Evolutionary conservation across 1,140 invertebrate genomes (phyloP).

Genomic region (Zaprionus capensis): DNA sequence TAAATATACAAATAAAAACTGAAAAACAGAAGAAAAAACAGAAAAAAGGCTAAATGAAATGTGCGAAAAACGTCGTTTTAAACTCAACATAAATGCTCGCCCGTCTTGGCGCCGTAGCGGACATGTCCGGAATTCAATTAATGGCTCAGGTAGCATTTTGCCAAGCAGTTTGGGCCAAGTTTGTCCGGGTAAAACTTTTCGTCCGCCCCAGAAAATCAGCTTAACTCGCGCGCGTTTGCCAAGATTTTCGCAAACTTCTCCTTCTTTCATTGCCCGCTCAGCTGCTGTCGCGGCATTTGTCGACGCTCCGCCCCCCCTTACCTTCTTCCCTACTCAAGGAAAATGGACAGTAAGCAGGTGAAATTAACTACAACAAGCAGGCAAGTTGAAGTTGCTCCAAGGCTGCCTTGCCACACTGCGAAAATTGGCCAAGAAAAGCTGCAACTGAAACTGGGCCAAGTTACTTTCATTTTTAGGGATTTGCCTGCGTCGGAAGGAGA

Average conservation of each 20-base stretch:
- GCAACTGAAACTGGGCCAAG: conserved; percentile 31
- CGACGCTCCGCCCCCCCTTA: conserved; percentile 11
- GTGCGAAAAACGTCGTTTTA: not conserved
- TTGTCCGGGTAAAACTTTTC: conserved; percentile 38
- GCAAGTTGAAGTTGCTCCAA: conserved; percentile 13
- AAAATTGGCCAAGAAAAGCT: conserved; percentile 31
- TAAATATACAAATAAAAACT: conserved; percentile 32
- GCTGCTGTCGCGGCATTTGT: conserved; percentile 71
- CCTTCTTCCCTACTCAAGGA: conserved; percentile 21
- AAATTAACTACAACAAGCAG: conserved; percentile 73
- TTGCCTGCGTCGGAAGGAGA: conserved; percentile 5
- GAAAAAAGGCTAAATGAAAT: not conserved
- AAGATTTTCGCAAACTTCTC: conserved; percentile 44
- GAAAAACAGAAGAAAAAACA: conserved; percentile 2
- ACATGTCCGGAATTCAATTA: conserved; percentile 55
- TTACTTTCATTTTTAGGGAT: conserved; percentile 26
- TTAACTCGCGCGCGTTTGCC: conserved; percentile 44
- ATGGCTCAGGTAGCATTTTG: conserved; percentile 49
- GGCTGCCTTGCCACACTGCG: conserved; percentile 25
- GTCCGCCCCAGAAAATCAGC: conserved; percentile 42
- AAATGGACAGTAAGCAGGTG: conserved; percentile 75
- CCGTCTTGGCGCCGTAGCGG: not conserved
- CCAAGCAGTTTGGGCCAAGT: conserved; percentile 37
- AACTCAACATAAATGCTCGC: not conserved
- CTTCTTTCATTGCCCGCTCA: conserved; percentile 28